Evolutionary conservation across 2,888 invertebrate species (phyloP).

Genomic region (Synergus laeviventris): DNA sequence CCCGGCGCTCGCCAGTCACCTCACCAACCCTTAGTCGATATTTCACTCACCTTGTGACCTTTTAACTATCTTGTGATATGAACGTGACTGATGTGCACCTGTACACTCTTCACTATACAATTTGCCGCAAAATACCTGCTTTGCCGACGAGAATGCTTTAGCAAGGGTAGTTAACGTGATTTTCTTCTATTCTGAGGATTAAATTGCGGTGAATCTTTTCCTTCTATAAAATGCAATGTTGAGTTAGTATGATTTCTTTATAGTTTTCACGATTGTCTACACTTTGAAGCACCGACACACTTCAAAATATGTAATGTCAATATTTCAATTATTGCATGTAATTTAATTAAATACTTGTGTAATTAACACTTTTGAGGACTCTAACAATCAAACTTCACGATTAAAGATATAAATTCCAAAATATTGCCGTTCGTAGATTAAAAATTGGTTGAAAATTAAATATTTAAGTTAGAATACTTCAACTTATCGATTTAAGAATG

Average conservation of each 20-base stretch:
- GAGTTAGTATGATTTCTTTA: neutral
- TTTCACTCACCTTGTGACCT: slow-evolving; percentile 66
- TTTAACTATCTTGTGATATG: slow-evolving; percentile 62
- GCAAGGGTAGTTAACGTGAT: neutral
- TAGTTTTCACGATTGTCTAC: neutral
- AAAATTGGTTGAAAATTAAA: too few relatives aligned
- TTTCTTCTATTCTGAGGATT: neutral
- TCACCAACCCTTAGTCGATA: slow-evolving; percentile 65
- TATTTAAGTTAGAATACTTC: too few relatives aligned
- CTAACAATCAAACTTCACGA: too few relatives aligned
- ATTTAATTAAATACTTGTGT: too few relatives aligned
- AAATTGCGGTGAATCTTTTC: neutral
- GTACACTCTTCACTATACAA: slow-evolving; percentile 38
- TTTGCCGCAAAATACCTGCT: slow-evolving; percentile 28
- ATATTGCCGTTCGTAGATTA: too few relatives aligned
- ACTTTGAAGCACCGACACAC: too few relatives aligned
- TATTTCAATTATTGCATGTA: too few relatives aligned
- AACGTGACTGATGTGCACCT: slow-evolving; percentile 34
- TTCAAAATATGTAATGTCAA: too few relatives aligned
- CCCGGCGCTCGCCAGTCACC: slow-evolving; percentile 38
- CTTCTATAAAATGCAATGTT: neutral
- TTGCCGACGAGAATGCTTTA: neutral
- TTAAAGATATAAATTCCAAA: too few relatives aligned
- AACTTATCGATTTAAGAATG: too few relatives aligned
- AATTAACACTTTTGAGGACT: too few relatives aligned